Conservation (phyloP, 2,888 invertebrate genomes). For the Cheilosia pagana region DNA sequence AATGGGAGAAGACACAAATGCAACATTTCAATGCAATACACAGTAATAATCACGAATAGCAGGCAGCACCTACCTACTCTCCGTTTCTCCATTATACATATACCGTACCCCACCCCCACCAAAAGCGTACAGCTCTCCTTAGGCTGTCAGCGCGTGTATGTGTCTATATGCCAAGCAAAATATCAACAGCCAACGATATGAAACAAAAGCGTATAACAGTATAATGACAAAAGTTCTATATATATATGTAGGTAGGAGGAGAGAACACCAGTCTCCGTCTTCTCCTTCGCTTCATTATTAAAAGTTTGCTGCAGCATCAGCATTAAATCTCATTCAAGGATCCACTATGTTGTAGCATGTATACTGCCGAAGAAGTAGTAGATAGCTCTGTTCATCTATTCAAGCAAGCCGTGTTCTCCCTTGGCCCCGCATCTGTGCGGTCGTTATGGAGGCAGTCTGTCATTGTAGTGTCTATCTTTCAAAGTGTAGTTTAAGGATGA, state of each 20-base stretch:
- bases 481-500: constrained; percentile 71
- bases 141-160: constrained; percentile 4
- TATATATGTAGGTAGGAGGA: background rate
- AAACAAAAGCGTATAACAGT: constrained; percentile 69
- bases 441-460: constrained; percentile 45
- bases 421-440: background rate
- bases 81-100: constrained; percentile 39
- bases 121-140: background rate
- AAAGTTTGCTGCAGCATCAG: constrained; percentile 76
- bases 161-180: constrained; percentile 31
- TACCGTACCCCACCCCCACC: no score
- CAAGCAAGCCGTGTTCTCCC: background rate
- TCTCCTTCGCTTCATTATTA: constrained; percentile 70
- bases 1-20: constrained; percentile 67
- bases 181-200: constrained; percentile 66
- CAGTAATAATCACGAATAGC: constrained; percentile 70
- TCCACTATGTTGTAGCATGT: constrained; percentile 34
- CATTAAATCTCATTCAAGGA: constrained; percentile 73
- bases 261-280: constrained; percentile 56
- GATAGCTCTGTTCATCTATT: constrained; percentile 15
- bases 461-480: constrained; percentile 71
- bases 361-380: constrained; percentile 23
- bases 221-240: constrained; percentile 70
- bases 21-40: constrained; percentile 70
- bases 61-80: constrained; percentile 39